Evolutionary conservation across 2,113 vertebrate genomes (phyloP).

Genomic region (Emydura subglobosa): DNA sequence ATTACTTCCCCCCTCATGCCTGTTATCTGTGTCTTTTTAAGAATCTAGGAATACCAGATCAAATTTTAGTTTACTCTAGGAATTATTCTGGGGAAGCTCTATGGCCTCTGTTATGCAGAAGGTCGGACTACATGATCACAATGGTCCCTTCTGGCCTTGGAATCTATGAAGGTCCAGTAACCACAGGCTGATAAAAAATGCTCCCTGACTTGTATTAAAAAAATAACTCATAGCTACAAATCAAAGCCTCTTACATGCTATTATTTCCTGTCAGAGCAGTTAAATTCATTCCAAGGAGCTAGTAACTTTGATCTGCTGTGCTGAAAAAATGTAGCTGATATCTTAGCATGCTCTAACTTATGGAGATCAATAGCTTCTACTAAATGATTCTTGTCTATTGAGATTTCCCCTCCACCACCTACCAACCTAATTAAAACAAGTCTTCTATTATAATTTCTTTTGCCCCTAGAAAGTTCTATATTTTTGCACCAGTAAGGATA

Average conservation of each 20-base stretch:
- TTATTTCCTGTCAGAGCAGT: background rate
- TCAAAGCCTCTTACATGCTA: background rate
- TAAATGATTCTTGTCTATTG: background rate
- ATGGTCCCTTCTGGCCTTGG: background rate
- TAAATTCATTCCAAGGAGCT: background rate
- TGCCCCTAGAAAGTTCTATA: background rate
- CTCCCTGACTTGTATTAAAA: background rate
- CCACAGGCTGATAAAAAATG: background rate
- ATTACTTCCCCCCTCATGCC: background rate
- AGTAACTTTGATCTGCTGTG: background rate
- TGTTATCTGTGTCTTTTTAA: background rate
- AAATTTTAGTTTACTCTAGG: background rate
- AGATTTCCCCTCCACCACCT: background rate
- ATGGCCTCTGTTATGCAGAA: background rate
- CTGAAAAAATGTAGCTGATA: background rate
- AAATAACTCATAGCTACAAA: background rate
- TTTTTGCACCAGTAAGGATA: background rate
- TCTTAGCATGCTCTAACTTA: background rate
- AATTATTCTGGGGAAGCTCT: background rate
- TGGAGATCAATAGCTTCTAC: background rate
- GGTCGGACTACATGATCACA: background rate
- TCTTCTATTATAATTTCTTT: background rate
- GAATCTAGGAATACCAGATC: background rate
- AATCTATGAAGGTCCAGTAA: background rate
- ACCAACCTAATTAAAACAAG: background rate